These are phyloP conservation scores for Typhlomys cinereus DNA, from an alignment of 2,113 vertebrate genomes.

Conservation along the genomic window DNA sequence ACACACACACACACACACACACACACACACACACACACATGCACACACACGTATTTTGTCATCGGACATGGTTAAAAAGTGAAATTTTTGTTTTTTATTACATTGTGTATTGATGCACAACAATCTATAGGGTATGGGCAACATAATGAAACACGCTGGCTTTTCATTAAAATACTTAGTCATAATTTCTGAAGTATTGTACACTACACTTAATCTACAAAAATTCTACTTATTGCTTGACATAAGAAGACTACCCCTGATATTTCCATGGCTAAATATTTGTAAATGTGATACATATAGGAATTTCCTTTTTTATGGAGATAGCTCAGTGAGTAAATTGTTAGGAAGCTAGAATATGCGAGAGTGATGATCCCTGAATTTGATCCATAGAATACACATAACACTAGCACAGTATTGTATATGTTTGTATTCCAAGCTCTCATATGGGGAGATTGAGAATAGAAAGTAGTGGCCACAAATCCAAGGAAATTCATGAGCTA, in stretches of 20 bases:
- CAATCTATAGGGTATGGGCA: background rate
- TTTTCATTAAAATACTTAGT: background rate
- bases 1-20: background rate
- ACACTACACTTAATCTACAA: background rate
- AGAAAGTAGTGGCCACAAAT: too few species aligned
- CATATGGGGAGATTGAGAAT: background rate
- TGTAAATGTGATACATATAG: background rate
- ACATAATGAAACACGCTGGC: background rate
- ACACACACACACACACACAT: too few species aligned
- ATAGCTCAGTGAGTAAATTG: too few species aligned
- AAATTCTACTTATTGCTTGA: background rate
- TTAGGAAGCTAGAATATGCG: background rate
- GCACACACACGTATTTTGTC: too few species aligned
- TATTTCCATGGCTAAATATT: background rate
- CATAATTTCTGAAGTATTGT: background rate
- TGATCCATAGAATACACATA: too few species aligned
- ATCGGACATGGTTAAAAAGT: too few species aligned
- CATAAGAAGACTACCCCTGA: background rate
- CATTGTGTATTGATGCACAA: too few species aligned
- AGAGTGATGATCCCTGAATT: too few species aligned
- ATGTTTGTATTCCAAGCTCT: background rate
- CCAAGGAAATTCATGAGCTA: too few species aligned
- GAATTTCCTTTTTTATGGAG: too few species aligned
- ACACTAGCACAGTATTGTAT: too few species aligned
- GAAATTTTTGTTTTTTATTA: too few species aligned